Percentiles rank a stretch among this genome's conserved stretches.
These are phyloP conservation scores for Anolis carolinensis DNA, from an alignment of 2,113 vertebrate genomes.

Conservation along the genomic window DNA sequence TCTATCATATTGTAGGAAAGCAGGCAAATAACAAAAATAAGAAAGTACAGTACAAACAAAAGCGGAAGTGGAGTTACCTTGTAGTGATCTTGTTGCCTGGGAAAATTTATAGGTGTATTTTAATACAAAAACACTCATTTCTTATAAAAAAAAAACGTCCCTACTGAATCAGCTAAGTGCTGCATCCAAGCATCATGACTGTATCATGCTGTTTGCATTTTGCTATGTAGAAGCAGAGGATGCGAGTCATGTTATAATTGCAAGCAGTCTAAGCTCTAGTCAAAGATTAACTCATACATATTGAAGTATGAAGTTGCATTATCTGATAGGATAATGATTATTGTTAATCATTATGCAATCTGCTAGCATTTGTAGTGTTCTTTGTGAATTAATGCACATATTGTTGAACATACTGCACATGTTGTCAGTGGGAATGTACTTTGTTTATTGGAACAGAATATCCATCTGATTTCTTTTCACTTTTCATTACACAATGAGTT, in stretches of 20 bases:
- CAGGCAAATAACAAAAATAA: background rate
- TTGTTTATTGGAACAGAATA: background rate
- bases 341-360: background rate
- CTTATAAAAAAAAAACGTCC: background rate
- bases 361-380: background rate
- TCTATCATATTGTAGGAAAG: background rate
- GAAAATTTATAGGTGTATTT: background rate
- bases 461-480: background rate
- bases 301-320: background rate
- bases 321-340: background rate
- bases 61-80: background rate
- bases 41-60: background rate
- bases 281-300: background rate
- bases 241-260: background rate
- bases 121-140: background rate
- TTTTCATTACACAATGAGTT: background rate
- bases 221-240: background rate
- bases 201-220: background rate
- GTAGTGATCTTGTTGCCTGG: background rate
- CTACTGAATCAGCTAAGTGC: background rate
- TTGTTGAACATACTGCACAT: background rate
- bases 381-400: background rate
- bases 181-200: background rate
- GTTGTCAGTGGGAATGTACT: background rate
- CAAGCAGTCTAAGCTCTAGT: background rate